Conservation (phyloP, 2,888 invertebrate species). For the Megalurothrips usitatus region DNA sequence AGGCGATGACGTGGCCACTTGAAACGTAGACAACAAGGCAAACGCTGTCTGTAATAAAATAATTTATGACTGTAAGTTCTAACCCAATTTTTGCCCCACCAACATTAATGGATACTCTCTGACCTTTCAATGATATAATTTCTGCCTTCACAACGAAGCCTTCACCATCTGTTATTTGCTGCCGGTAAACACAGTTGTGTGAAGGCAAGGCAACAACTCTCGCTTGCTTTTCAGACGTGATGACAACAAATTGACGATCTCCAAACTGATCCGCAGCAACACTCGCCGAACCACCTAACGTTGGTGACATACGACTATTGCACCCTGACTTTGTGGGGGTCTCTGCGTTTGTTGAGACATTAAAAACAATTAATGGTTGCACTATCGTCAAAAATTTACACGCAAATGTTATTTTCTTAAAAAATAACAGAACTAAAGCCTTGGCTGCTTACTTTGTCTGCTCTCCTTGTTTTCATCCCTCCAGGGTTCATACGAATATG, state of each 20-base stretch:
- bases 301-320: conserved; percentile 72
- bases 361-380: conserved; percentile 24
- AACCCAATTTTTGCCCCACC: neutral
- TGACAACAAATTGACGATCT: conserved; percentile 88
- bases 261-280: conserved; percentile 49
- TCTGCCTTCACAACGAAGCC: conserved; percentile 87
- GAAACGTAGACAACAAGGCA: conserved; percentile 92
- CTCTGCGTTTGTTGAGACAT: conserved; percentile 43
- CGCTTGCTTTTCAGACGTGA: conserved; percentile 93
- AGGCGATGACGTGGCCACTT: conserved; percentile 87
- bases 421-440: neutral
- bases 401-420: neutral
- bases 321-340: conserved; percentile 59
- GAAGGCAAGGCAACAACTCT: conserved; percentile 90
- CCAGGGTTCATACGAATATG: conserved; percentile 88
- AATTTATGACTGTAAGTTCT: neutral
- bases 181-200: conserved; percentile 89
- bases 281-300: conserved; percentile 53
- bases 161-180: conserved; percentile 87
- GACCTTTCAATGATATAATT: conserved; percentile 86
- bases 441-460: conserved; percentile 45
- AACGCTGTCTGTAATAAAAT: conserved; percentile 71
- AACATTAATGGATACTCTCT: neutral
- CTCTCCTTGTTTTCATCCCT: conserved; percentile 74
- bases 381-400: neutral